A percentile compares a stretch with the other conserved stretches of the same genome.
phyloP scores from a whole-genome alignment of 2,888 invertebrate species.

The Ctenicera cuprea region DNA sequence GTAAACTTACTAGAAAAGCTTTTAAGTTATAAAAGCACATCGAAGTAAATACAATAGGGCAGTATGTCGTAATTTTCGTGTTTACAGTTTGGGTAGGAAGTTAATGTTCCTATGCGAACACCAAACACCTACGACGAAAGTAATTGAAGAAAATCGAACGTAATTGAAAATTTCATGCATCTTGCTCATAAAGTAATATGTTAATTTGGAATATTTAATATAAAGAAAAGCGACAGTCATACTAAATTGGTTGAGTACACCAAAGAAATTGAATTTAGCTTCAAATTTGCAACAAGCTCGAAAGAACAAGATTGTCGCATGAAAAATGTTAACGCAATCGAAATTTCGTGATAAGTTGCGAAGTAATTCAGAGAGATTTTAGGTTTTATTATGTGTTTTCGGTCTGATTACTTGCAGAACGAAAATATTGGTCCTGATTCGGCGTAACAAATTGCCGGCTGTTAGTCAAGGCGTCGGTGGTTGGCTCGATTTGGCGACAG shows the following conservation, averaged over 20 bases:
- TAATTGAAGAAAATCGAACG: neutral
- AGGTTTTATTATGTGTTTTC: slow-evolving; percentile 42
- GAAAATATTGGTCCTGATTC: slow-evolving; percentile 43
- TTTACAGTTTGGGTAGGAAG: neutral
- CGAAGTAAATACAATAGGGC: too few relatives aligned
- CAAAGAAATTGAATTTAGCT: neutral
- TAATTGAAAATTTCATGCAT: neutral
- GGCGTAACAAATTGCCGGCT: slow-evolving; percentile 45
- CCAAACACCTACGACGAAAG: too few relatives aligned
- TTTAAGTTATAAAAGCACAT: neutral
- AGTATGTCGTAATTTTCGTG: neutral
- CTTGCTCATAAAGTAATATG: too few relatives aligned
- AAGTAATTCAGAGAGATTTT: slow-evolving; percentile 18
- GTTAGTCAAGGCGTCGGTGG: slow-evolving; percentile 47
- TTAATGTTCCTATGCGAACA: neutral
- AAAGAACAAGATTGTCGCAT: slow-evolving; percentile 1
- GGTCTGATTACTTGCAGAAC: slow-evolving; percentile 35
- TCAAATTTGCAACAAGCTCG: neutral
- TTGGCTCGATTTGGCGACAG: slow-evolving; percentile 53
- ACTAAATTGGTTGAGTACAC: neutral
- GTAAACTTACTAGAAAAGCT: neutral
- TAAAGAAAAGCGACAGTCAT: too few relatives aligned
- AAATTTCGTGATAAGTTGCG: slow-evolving; percentile 29
- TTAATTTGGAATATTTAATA: too few relatives aligned
- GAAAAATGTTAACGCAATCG: slow-evolving; percentile 18